A percentile compares a stretch with the other conserved stretches of the same genome.
phyloP scores from a whole-genome alignment of 2,888 invertebrate genomes.

The Cantharis lateralis region DNA sequence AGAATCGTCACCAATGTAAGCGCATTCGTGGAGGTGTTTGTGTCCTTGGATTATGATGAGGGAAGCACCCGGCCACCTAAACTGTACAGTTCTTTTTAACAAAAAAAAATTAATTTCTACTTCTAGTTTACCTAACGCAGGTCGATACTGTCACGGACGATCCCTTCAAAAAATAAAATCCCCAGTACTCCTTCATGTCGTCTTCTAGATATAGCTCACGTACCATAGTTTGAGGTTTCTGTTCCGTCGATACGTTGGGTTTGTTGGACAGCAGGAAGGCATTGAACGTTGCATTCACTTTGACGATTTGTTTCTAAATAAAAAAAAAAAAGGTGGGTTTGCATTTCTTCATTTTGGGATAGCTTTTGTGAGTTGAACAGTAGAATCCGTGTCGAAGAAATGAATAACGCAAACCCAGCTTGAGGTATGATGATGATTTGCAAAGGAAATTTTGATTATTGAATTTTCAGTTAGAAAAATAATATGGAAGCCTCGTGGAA shows the following conservation, averaged over 20 bases:
- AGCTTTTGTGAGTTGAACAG: no score
- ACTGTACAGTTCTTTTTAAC: conserved; percentile 6
- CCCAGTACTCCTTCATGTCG: conserved; percentile 85
- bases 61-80: conserved; percentile 76
- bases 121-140: conserved; percentile 68
- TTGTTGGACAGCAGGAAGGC: conserved; percentile 70
- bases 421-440: no score
- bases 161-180: conserved; percentile 76
- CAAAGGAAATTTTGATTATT: no score
- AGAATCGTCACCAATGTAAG: conserved; percentile 80
- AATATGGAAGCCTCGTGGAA: not conserved
- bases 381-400: no score
- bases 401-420: no score
- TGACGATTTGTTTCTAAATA: conserved; percentile 65
- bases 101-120: conserved; percentile 15
- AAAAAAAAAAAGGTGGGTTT: not conserved
- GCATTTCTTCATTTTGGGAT: no score
- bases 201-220: conserved; percentile 72
- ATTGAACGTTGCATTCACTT: conserved; percentile 75
- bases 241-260: conserved; percentile 63
- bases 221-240: conserved; percentile 70
- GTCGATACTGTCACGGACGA: conserved; percentile 76
- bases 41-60: conserved; percentile 78
- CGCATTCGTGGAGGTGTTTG: conserved; percentile 77
- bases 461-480: no score